phyloP scores from a whole-genome alignment of 2,113 vertebrate species.

The Passer domesticus region DNA sequence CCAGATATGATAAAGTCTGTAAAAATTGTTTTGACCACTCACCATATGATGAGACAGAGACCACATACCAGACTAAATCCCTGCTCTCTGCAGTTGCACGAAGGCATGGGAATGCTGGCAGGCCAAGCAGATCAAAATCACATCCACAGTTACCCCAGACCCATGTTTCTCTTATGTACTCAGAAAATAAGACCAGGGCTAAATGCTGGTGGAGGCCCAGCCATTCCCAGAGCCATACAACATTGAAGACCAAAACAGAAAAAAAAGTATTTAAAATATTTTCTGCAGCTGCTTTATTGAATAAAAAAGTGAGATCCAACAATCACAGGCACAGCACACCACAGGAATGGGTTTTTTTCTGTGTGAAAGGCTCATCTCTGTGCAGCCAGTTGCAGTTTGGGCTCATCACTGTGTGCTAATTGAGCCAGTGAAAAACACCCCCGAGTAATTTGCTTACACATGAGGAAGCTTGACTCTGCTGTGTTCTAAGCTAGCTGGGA shows the following conservation, averaged over 20 bases:
- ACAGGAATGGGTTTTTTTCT: neutral
- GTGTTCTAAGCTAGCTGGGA: neutral
- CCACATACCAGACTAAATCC: neutral
- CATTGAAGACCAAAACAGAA: neutral
- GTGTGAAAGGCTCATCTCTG: neutral
- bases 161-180: neutral
- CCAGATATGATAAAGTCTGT: neutral
- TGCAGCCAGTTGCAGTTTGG: neutral
- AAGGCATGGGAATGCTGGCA: neutral
- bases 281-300: neutral
- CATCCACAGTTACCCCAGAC: neutral
- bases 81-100: neutral
- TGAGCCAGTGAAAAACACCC: neutral
- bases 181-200: neutral
- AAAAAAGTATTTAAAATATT: neutral
- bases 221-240: neutral
- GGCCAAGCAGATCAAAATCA: neutral
- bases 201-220: neutral
- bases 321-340: neutral
- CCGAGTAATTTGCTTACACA: neutral
- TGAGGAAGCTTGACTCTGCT: neutral
- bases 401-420: accelerated
- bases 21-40: constrained; percentile 8
- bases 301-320: neutral
- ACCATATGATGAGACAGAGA: neutral